Percentiles rank a stretch among this genome's conserved stretches.
These are phyloP conservation scores for Metopia argyrocephala DNA, from an alignment of 2,888 invertebrate genomes.

Conservation along the genomic window DNA sequence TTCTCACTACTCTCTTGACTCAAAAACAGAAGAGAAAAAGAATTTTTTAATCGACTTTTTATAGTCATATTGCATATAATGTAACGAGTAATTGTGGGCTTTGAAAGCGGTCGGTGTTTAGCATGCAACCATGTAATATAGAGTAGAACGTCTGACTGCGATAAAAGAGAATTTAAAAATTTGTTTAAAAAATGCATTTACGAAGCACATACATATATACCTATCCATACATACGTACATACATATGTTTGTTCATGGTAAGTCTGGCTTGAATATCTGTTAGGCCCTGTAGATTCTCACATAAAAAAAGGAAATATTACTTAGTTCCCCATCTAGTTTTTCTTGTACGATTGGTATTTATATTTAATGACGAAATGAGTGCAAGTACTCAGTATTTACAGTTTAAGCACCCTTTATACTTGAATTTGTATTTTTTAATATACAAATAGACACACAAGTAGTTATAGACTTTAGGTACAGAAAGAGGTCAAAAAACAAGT, in stretches of 20 bases:
- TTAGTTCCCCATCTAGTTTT: too few relatives aligned
- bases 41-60: constrained; percentile 43
- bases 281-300: too few relatives aligned
- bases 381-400: constrained; percentile 46
- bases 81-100: constrained; percentile 33
- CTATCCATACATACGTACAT: too few relatives aligned
- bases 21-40: constrained; percentile 5
- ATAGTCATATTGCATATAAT: constrained; percentile 54
- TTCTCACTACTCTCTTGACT: constrained; percentile 26
- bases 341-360: constrained; percentile 18
- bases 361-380: constrained; percentile 38
- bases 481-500: constrained; percentile 1
- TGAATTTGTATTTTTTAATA: constrained; percentile 5
- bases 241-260: too few relatives aligned
- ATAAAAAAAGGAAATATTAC: too few relatives aligned
- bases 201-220: too few relatives aligned
- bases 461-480: too few relatives aligned
- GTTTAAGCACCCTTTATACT: constrained; percentile 2
- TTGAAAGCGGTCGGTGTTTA: constrained; percentile 17
- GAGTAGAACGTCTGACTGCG: constrained; percentile 35
- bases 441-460: neutral
- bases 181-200: too few relatives aligned
- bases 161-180: too few relatives aligned
- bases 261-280: too few relatives aligned
- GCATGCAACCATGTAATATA: constrained; percentile 1